These are phyloP conservation scores for Camponotus fellah DNA, from an alignment of 2,888 invertebrate genomes.

Conservation along the genomic window DNA sequence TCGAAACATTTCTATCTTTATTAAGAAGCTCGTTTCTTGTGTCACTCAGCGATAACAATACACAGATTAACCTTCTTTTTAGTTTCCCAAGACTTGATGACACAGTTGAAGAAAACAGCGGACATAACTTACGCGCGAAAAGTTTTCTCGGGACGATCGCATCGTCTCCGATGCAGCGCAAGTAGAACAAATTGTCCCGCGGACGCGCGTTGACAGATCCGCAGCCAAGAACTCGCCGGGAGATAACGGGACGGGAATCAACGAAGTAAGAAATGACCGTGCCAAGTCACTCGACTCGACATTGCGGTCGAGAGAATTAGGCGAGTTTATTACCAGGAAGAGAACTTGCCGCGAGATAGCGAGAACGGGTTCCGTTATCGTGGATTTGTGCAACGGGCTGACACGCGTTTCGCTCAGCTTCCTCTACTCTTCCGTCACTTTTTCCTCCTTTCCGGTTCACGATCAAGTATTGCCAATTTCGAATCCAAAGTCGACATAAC, in stretches of 20 bases:
- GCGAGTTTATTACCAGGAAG: slow-evolving; percentile 78
- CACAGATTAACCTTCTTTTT: slow-evolving; percentile 48
- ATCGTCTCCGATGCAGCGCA: slow-evolving; percentile 21
- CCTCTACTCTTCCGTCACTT: neutral
- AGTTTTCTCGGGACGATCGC: slow-evolving; percentile 45
- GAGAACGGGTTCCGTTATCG: slow-evolving; percentile 77
- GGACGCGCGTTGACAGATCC: slow-evolving; percentile 65
- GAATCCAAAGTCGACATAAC: neutral
- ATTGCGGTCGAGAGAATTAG: slow-evolving; percentile 75
- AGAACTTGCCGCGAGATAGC: slow-evolving; percentile 76
- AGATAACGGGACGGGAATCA: slow-evolving; percentile 75
- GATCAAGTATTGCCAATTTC: slow-evolving; percentile 28
- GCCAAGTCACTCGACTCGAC: slow-evolving; percentile 72
- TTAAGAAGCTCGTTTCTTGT: slow-evolving; percentile 11
- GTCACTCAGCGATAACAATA: slow-evolving; percentile 26
- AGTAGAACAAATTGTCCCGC: slow-evolving; percentile 54
- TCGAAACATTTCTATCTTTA: slow-evolving; percentile 30
- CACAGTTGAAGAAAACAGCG: slow-evolving; percentile 40
- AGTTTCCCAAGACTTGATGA: slow-evolving; percentile 35
- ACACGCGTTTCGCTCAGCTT: slow-evolving; percentile 60
- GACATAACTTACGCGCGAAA: slow-evolving; percentile 27
- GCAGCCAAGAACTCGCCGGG: slow-evolving; percentile 66
- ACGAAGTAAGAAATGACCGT: slow-evolving; percentile 79
- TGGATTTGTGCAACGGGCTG: slow-evolving; percentile 79
- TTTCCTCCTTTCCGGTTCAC: slow-evolving; percentile 34